Conservation (phyloP, 2,888 invertebrate species). For the Limnephilus auricula region DNA sequence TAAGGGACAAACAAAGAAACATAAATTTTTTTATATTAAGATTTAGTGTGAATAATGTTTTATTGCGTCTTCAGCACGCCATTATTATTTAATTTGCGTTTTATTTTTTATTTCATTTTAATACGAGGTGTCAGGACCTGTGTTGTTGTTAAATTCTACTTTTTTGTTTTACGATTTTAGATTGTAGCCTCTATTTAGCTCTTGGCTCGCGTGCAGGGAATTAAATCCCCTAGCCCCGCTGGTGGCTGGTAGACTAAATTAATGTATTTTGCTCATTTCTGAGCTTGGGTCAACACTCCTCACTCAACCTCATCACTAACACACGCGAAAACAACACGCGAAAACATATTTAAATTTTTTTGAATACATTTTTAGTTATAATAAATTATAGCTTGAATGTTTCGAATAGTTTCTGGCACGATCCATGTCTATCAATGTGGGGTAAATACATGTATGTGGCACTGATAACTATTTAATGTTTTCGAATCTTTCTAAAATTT, state of each 20-base stretch:
- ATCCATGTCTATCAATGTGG: not conserved
- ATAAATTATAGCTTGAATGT: not conserved
- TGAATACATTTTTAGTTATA: not conserved
- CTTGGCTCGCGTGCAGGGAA: not conserved
- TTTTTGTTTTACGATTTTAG: too few relatives aligned
- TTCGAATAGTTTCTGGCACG: not conserved
- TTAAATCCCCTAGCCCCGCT: not conserved
- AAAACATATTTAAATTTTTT: not conserved
- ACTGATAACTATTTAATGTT: too few relatives aligned
- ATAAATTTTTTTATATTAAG: too few relatives aligned
- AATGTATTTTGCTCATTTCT: not conserved
- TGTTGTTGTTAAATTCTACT: not conserved
- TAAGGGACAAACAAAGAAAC: too few relatives aligned
- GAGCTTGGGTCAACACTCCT: not conserved
- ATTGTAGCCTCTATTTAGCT: not conserved
- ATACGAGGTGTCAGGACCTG: not conserved
- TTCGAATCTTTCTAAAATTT: too few relatives aligned
- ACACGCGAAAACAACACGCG: not conserved
- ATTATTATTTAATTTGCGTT: not conserved
- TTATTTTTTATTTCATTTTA: not conserved
- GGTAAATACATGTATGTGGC: not conserved
- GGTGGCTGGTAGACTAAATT: not conserved
- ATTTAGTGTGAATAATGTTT: not conserved
- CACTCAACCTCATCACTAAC: not conserved
- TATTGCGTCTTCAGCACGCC: not conserved